Percentiles rank a stretch among this genome's conserved stretches.
Conservation (phyloP, 1,140 invertebrate species). For the Dryas iulia region DNA sequence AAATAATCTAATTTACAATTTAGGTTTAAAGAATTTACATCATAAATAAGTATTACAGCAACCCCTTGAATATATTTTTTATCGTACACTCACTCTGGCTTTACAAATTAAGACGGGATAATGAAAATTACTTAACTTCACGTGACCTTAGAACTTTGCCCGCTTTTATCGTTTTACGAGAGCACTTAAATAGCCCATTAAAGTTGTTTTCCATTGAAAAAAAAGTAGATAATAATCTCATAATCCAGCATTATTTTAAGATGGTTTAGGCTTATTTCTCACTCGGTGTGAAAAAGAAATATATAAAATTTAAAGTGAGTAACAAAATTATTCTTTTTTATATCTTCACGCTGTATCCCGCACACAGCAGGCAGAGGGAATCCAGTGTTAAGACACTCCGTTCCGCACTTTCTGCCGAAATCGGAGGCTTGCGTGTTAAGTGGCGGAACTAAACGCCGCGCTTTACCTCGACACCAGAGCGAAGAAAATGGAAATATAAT, state of each 20-base stretch:
- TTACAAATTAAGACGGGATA: conserved; percentile 25
- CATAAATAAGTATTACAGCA: background rate
- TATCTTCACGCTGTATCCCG: no score
- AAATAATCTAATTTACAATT: background rate
- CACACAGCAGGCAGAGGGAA: no score
- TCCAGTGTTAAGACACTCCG: no score
- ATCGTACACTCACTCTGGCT: conserved; percentile 6
- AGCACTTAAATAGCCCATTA: conserved; percentile 23
- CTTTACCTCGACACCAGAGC: no score
- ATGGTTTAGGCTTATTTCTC: background rate
- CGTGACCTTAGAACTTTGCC: conserved; percentile 26
- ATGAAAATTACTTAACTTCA: conserved; percentile 35
- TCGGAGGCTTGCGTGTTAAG: no score
- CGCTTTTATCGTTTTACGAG: conserved; percentile 23
- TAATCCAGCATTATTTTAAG: conserved; percentile 2
- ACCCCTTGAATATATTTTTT: background rate
- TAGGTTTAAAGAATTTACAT: no score
- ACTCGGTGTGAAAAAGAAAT: background rate
- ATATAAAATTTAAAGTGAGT: no score
- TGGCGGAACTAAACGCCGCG: no score
- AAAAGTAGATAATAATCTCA: conserved; percentile 26
- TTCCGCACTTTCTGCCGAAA: no score
- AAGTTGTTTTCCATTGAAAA: conserved; percentile 12
- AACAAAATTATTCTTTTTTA: no score
- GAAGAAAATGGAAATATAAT: no score